Base-by-base conservation (phyloP, 1,140 invertebrate species). In the Stenopsyche tienmushanensis region DNA sequence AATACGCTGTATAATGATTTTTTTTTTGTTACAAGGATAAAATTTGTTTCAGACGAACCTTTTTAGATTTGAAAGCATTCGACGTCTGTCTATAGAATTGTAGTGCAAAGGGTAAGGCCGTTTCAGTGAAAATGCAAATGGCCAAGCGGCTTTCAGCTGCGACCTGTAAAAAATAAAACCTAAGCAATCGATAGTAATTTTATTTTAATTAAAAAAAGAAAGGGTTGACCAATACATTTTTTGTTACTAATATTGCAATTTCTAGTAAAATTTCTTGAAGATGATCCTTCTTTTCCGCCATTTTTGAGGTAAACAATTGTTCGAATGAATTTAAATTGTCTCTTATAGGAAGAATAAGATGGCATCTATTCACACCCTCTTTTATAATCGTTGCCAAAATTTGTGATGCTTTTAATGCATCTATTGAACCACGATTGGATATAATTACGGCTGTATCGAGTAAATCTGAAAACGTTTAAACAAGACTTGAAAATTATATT, bases 11-110 rank as follows among this genome's bases (percentile, higher is more conserved):
- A 45, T 10, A 44, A 41, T 58, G 2, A 24, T 8, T 39, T 58
- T 58, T 58, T 9, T 9, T 42, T n/a, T n/a, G n/a, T n/a, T n/a
- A n/a, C n/a, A n/a, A n/a, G n/a, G n/a, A n/a, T n/a, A n/a, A n/a
- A n/a, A n/a, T n/a, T n/a, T n/a, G n/a, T n/a, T n/a, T 2, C 29
- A 49, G 24, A 54, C 10, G 29, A 17, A 66, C 67, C 60, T 69
- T 69, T 60, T 66, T 69, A 45, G 34, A 42, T 44, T 65, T 63
- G 15, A 59, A 54, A 29, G 57, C 24, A 23, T 58, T 59, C 10
- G 59, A 53, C 15, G 64, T 64, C 41, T 66, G 67, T 21, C 64
- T 64, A 53, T 69, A 69, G 42, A 62, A 69, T 45, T 69, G 65
- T 17, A 69, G 59, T 20, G 44, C 39, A 25, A 58, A 54, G 23